Conservation (phyloP, 2,113 vertebrate genomes). For the Microcebus jonahi region DNA sequence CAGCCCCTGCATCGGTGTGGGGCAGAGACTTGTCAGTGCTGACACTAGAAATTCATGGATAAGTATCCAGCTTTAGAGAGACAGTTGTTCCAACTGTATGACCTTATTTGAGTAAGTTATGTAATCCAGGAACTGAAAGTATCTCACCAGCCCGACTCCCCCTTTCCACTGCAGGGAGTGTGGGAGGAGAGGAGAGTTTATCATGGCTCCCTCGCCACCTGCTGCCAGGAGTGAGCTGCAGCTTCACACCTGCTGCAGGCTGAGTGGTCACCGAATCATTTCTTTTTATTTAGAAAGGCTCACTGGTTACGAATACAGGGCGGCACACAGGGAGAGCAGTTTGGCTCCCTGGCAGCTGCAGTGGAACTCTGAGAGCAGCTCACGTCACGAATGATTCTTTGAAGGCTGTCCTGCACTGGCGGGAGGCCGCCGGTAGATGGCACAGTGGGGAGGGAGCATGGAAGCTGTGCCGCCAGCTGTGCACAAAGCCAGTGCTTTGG, state of each 20-base stretch:
- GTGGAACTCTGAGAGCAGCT: background rate
- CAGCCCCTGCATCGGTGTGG: background rate
- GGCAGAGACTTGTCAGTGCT: background rate
- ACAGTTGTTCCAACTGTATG: background rate
- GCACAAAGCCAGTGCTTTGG: background rate
- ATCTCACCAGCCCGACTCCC: background rate
- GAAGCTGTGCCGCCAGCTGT: background rate
- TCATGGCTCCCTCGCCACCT: background rate
- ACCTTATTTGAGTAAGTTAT: background rate
- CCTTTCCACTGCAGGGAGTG: background rate
- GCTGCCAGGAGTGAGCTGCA: background rate
- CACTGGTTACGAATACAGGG: background rate
- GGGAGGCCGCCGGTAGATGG: background rate
- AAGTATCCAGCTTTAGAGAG: background rate
- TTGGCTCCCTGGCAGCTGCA: background rate
- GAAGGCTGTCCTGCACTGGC: background rate
- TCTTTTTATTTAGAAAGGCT: background rate
- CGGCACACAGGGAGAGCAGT: background rate
- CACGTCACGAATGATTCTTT: background rate
- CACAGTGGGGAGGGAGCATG: rapidly evolving
- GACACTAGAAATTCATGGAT: background rate
- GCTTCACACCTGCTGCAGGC: background rate
- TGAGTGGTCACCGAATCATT: background rate
- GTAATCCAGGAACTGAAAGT: background rate
- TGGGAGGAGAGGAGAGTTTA: background rate